These are phyloP conservation scores for Elgaria multicarinata DNA, from an alignment of 2,113 vertebrate species.

Conservation along the genomic window DNA sequence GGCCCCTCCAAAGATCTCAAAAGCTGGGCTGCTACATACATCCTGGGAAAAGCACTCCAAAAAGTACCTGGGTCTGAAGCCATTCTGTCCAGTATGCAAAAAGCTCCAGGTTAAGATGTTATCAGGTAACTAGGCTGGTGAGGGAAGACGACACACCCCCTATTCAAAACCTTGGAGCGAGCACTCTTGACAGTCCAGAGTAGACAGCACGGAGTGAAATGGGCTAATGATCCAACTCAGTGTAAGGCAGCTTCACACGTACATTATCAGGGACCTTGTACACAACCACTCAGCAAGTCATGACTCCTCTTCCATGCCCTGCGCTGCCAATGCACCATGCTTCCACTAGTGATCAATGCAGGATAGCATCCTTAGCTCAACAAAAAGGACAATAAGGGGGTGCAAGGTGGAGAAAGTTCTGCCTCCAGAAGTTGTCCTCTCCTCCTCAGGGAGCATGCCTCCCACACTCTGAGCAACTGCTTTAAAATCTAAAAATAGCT, in stretches of 20 bases:
- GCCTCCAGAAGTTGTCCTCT: background rate
- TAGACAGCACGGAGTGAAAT: background rate
- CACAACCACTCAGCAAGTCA: background rate
- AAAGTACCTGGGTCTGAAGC: too few species aligned
- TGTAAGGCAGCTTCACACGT: background rate
- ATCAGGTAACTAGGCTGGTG: background rate
- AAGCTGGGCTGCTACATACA: too few species aligned
- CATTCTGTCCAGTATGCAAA: too few species aligned
- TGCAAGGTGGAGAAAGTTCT: background rate
- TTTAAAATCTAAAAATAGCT: slow-evolving; percentile 24
- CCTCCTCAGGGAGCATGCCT: background rate
- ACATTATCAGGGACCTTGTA: background rate
- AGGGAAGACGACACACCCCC: background rate
- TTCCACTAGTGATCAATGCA: background rate
- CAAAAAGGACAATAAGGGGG: background rate
- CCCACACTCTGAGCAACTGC: background rate
- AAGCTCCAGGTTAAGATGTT: too few species aligned
- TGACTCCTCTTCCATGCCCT: background rate
- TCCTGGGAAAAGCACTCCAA: too few species aligned
- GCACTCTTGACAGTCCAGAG: background rate
- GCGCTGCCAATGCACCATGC: background rate
- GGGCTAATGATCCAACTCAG: background rate
- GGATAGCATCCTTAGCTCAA: too few species aligned
- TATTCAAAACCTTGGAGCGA: background rate
- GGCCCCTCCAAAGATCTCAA: too few species aligned